phyloP scores from a whole-genome alignment of 2,113 vertebrate genomes.

The Uria lomvia region DNA sequence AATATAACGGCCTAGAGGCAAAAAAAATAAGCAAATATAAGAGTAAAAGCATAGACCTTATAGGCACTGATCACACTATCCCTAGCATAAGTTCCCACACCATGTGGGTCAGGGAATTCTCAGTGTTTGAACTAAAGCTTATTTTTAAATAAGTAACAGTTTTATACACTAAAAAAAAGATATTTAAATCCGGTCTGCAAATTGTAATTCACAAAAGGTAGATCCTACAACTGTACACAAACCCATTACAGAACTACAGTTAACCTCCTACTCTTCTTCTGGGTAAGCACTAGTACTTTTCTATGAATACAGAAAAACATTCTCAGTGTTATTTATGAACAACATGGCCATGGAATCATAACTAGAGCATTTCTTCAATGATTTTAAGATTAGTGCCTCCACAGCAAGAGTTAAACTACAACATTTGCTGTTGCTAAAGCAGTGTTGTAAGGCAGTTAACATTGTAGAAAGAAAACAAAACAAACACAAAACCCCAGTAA shows the following conservation, averaged over 20 bases:
- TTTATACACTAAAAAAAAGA: not conserved
- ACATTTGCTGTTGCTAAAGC: not conserved
- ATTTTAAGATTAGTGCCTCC: not conserved
- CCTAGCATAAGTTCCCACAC: not conserved
- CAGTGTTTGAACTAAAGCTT: not conserved
- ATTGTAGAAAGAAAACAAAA: not conserved
- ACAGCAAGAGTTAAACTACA: not conserved
- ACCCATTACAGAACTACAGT: not conserved
- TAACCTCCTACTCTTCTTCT: not conserved
- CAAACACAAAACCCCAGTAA: not conserved
- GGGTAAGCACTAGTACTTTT: not conserved
- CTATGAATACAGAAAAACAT: not conserved
- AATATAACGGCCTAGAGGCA: not conserved
- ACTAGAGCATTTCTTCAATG: not conserved
- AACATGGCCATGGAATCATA: not conserved
- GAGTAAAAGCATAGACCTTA: not conserved
- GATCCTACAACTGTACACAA: not conserved
- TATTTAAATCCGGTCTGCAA: not conserved
- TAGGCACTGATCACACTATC: not conserved
- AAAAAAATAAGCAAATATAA: not conserved
- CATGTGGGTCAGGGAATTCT: accelerated
- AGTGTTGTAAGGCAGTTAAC: not conserved
- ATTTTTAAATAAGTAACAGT: not conserved
- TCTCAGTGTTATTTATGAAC: not conserved
- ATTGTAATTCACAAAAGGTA: not conserved